Percentiles rank a stretch among this genome's conserved stretches.
Conservation (phyloP, 2,888 invertebrate species). For the Eristalis pertinax region DNA sequence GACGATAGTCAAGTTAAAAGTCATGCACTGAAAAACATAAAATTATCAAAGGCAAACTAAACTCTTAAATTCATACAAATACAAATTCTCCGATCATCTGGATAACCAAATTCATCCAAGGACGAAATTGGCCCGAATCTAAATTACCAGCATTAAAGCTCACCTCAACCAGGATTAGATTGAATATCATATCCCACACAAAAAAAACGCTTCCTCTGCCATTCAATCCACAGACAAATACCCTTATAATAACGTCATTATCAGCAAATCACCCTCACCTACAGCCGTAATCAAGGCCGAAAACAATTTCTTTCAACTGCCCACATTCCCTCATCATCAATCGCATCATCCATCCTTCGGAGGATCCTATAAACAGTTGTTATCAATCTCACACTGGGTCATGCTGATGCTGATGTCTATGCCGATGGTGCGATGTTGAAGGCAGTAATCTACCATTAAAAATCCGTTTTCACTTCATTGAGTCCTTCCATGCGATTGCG, state of each 20-base stretch:
- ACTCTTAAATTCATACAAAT: too few species aligned
- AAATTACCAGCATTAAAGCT: background rate
- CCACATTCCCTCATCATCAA: slow-evolving; percentile 31
- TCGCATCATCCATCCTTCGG: slow-evolving; percentile 33
- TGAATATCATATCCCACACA: background rate
- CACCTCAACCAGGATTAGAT: background rate
- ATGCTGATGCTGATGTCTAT: background rate
- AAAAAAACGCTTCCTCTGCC: background rate
- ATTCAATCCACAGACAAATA: slow-evolving; percentile 17
- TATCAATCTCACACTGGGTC: slow-evolving; percentile 38
- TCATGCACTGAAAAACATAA: too few species aligned
- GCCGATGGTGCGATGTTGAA: background rate
- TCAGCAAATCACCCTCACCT: slow-evolving; percentile 47
- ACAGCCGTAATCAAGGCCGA: slow-evolving; percentile 42
- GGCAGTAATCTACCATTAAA: slow-evolving; percentile 62
- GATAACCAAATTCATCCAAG: background rate
- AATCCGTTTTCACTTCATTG: slow-evolving; percentile 70
- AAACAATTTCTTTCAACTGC: slow-evolving; percentile 48
- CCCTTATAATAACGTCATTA: slow-evolving; percentile 56
- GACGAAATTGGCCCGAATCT: background rate
- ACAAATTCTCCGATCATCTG: background rate
- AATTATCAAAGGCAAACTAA: too few species aligned
- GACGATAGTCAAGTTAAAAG: too few species aligned
- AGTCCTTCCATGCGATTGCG: slow-evolving; percentile 62
- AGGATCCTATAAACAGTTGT: slow-evolving; percentile 42